Evolutionary conservation across 1,140 invertebrate species (phyloP), one percentile per base, ranked within the genome.

Genomic region (Heliconius himera): DNA sequence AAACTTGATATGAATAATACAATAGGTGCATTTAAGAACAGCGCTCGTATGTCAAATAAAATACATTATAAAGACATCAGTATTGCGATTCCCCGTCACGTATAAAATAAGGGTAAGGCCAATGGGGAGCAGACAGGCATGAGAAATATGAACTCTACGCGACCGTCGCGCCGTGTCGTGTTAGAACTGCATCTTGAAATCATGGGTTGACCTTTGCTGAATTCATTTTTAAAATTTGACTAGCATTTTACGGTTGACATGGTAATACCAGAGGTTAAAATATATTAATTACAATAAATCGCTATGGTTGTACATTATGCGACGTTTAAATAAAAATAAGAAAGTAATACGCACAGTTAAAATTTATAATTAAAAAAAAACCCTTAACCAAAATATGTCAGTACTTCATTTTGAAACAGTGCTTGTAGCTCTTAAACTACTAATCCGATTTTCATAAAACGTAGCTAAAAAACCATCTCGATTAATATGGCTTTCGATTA

Each of bases 101-200:
- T 93, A 89, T 89, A 87, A 91, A 90, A 93, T 93, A 91, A 92
- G 87, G 86, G 88, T 88, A 80, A 87, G 81, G 83, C 87, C 88
- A 92, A 87, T 85, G 79, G 88, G 85, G 85, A 90, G 83, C 87
- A 89, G 89, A 88, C 88, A 87, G 82, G 85, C 89, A 89, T 89
- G 83, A 89, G 85, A 91, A 90, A 89, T 91, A 93, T 86, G 87
- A 87, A 80, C 79, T 60, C 74, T 76, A 88, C 89, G 88, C 85
- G 81, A 71, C 83, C 74, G 74, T 29, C 60, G 60, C 60, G 9
- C 76, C 71, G 60, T 49, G 78, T 83, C 80, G 75, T 89, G 87
- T 91, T 89, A 90, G 88, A 91, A 89, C 82, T 91, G 88, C 88
- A 91, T 90, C 81, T 86, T 76, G 84, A 83, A 85, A 77, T 85